Evolutionary conservation across 2,888 invertebrate genomes (phyloP).

Genomic region (Gymnocheta viridis): DNA sequence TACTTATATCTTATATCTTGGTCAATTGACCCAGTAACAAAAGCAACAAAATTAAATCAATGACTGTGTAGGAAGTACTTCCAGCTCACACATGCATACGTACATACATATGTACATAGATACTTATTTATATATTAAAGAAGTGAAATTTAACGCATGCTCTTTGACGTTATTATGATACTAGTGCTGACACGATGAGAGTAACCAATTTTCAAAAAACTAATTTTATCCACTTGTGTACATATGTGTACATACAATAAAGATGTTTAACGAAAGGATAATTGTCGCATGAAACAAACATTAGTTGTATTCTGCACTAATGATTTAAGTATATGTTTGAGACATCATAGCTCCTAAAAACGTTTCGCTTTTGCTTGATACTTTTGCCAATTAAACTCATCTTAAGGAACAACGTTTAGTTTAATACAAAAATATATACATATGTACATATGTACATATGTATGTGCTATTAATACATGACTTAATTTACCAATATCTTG

Average conservation of each 20-base stretch:
- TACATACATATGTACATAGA: neutral
- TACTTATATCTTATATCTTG: neutral
- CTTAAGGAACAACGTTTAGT: neutral
- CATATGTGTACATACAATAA: neutral
- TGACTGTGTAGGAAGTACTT: neutral
- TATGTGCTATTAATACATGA: no score
- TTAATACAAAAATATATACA: neutral
- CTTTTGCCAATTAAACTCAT: no score
- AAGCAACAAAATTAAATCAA: slow-evolving; percentile 24
- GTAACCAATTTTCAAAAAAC: slow-evolving; percentile 1
- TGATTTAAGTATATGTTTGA: no score
- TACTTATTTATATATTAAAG: neutral
- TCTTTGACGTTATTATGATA: neutral
- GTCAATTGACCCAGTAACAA: slow-evolving; percentile 49
- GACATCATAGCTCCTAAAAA: no score
- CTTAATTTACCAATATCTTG: no score
- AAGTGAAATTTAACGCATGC: slow-evolving; percentile 30
- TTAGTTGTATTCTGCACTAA: no score
- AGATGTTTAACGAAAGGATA: neutral
- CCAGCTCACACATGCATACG: neutral
- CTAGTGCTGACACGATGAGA: no score
- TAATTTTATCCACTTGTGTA: neutral
- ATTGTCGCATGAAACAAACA: neutral
- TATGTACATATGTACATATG: neutral
- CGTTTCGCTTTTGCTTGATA: no score